phyloP scores from a whole-genome alignment of 2,888 invertebrate species.

The Dione vanillae region DNA sequence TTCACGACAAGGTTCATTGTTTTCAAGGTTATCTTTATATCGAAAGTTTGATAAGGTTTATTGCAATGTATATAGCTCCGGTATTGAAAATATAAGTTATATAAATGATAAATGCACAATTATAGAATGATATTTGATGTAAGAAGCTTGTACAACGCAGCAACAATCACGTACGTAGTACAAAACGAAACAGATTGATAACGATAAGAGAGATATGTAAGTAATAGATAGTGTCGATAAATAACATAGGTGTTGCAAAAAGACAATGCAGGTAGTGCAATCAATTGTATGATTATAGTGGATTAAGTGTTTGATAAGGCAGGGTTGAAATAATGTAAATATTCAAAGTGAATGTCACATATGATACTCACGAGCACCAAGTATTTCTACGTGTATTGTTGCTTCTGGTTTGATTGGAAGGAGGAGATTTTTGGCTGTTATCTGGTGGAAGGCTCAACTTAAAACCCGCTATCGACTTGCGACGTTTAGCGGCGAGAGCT shows the following conservation, averaged over 20 bases:
- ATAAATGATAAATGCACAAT: neutral
- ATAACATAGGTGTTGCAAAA: conserved; percentile 48
- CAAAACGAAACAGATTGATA: conserved; percentile 52
- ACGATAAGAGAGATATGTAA: conserved; percentile 59
- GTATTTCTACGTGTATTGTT: conserved; percentile 77
- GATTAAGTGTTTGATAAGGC: conserved; percentile 37
- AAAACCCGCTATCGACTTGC: conserved; percentile 77
- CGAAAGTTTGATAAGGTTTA: conserved; percentile 17
- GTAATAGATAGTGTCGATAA: conserved; percentile 55
- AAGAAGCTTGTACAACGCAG: conserved; percentile 48
- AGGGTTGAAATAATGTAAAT: conserved; percentile 21
- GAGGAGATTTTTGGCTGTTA: conserved; percentile 59
- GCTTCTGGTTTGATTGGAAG: conserved; percentile 63
- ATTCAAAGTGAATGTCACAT: conserved; percentile 28
- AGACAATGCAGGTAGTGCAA: conserved; percentile 36
- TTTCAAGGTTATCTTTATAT: conserved; percentile 37
- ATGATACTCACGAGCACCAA: conserved; percentile 76
- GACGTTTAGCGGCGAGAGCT: conserved; percentile 77
- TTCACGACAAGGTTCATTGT: conserved; percentile 30
- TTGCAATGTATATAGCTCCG: neutral
- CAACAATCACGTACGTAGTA: conserved; percentile 57
- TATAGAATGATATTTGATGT: neutral
- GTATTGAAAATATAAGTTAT: neutral
- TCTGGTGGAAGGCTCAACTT: conserved; percentile 72
- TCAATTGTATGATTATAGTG: conserved; percentile 29